Base-by-base conservation (phyloP, 2,113 vertebrate species). In the Hiodon alosoides region DNA sequence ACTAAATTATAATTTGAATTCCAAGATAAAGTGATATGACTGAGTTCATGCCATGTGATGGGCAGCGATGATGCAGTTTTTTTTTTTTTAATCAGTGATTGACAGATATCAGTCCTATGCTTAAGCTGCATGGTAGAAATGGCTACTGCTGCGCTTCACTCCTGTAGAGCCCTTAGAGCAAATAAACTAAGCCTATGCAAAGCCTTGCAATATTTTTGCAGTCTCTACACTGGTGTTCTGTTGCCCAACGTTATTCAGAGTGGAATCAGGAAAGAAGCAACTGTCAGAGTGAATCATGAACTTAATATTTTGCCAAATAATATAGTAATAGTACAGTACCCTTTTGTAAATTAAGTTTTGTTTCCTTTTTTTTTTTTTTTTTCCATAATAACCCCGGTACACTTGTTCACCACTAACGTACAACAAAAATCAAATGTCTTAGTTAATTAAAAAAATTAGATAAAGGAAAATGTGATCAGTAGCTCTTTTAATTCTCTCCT, bases 401-500 rank as follows among this genome's bases (percentile, higher is more conserved):
- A 57, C 13, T 3, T 67, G 54, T 67, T 67, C 64, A n/a, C 64
- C 52, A 65, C 73, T 74, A 74, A 67, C 51, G 8, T 31, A 31
- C 64, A 48, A 6, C 14, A 66, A 50, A 16, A 73, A 53, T 10
- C 7, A 47, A 9, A 77, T 74, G 67, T 17, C 76, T 74, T 80
- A 80, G 81, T 68, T 76, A 14, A 54, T 81, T 77, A 48, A 75
- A 62, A 69, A 78, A 81, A 83, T 71, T 67, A 14, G 61, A 69
- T 53, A 77, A 77, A 67, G 78, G 78, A 70, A 74, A 71, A 74
- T 86, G 76, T 86, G 77, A 89, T 87, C 85, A 87, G 85, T 84
- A 83, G 90, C 92, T 90, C 86, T 94, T 89, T 94, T 90, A 91
- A 93, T 94, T 94, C 90, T 94, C 85, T 93, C 90, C 86, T 80